Evolutionary conservation across 2,797 vertebrate genomes (phyloP).

Genomic region (Gadopsis bispinosus): DNA sequence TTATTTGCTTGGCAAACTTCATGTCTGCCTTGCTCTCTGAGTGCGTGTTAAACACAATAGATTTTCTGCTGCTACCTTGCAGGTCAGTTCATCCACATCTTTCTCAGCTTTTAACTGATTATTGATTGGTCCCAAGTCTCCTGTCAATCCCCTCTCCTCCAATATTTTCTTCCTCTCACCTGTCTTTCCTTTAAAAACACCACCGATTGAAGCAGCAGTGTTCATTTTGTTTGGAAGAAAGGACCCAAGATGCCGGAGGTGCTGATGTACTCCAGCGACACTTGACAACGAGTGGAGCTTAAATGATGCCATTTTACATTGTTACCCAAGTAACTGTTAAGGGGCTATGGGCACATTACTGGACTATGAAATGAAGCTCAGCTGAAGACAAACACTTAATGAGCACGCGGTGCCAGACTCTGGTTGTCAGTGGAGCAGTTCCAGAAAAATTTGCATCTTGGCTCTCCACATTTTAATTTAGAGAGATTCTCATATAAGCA

Average conservation of each 20-base stretch:
- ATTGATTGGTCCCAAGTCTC: conserved; percentile 9
- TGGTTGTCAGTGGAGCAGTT: conserved; percentile 53
- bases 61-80: conserved; percentile 5
- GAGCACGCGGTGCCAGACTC: conserved; percentile 51
- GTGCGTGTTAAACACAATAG: conserved; percentile 1
- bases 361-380: conserved; percentile 53
- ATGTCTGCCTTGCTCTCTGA: background rate
- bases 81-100: conserved; percentile 5
- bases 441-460: conserved; percentile 67
- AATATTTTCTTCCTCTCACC: conserved; percentile 23
- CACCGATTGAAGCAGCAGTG: conserved; percentile 19
- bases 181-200: conserved; percentile 26
- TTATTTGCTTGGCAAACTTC: background rate
- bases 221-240: conserved; percentile 31
- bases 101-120: conserved; percentile 3
- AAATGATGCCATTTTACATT: conserved; percentile 31
- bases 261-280: conserved; percentile 23
- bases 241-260: conserved; percentile 25
- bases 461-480: conserved; percentile 66
- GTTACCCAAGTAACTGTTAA: conserved; percentile 27
- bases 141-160: conserved; percentile 13
- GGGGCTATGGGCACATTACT: conserved; percentile 33
- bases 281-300: conserved; percentile 42
- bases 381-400: conserved; percentile 51
- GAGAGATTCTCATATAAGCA: conserved; percentile 50